Base-by-base conservation (phyloP, 92 coral and sea anemone species). In the Palythoa heliodiscus region DNA sequence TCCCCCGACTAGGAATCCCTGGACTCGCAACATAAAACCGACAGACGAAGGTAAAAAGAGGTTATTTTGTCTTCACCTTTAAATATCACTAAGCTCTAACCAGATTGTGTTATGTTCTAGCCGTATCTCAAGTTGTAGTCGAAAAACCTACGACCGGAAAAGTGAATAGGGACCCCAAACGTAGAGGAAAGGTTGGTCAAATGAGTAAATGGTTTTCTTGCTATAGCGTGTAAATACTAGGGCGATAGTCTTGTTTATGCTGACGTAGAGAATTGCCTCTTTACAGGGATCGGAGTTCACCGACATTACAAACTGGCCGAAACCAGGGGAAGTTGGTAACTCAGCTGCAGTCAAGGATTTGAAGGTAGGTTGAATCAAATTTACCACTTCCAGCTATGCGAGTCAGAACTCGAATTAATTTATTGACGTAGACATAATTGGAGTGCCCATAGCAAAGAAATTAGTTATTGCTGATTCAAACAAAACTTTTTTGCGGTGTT, bases 291-390 rank as follows among this genome's bases (percentile, higher is more conserved):
- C 91, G 53, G 95, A 96, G 84, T 94, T 96, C 82, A 83, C 95
- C 43, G 99, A 96, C 70, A 89, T 95, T 6, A 93, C 98, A 48
- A 96, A 95, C 93, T 96, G 99, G 99, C 99, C 99, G 20, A 94
- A 94, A 48, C 98, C 95, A 14, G 98, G 99, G 17, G 99, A 96
- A 88, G 88, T 92, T 50, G 87, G 93, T 48, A 95, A 91, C 13
- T 88, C 98, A 29, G 81, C 93, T 15, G 80, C 90, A 6, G 83
- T 89, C 23, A 90, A 90, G 76, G 90, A 90, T 70, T 50, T 83
- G 39, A 90, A 90, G 73, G 93, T 90, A 66, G 77, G 88, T 23
- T 70, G 19, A 11, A 66, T 52, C 19, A 64, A 50, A 52, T 24
- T 64, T 66, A 20, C 11, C 84, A 43, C 47, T 75, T 75, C 35